Conservation (phyloP, 2,797 vertebrate species). For the Pogoniulus pusillus region DNA sequence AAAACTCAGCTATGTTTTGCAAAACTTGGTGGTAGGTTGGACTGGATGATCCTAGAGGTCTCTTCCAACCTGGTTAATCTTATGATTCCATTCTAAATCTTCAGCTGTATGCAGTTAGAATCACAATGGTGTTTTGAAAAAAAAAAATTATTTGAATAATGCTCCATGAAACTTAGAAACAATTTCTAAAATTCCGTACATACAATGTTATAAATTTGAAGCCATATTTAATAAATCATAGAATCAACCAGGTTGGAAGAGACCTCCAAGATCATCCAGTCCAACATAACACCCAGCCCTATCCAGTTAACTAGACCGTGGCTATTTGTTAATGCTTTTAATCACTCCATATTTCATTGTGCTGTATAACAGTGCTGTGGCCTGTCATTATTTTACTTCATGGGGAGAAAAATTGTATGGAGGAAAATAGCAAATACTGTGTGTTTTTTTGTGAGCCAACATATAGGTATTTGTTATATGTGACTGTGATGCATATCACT, state of each 20-base stretch:
- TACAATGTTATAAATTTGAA: neutral
- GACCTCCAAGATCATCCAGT: too few species aligned
- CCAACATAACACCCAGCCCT: too few species aligned
- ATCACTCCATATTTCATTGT: neutral
- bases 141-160: neutral
- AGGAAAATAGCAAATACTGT: neutral
- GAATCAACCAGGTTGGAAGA: too few species aligned
- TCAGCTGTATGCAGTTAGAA: neutral
- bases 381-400: neutral
- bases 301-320: too few species aligned
- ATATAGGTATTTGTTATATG: neutral
- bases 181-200: neutral
- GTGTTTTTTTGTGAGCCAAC: neutral
- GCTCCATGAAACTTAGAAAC: neutral
- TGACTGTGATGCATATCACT: neutral
- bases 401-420: neutral
- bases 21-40: too few species aligned
- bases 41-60: too few species aligned
- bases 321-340: neutral
- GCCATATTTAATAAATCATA: neutral
- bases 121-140: neutral
- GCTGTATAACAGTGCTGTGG: neutral
- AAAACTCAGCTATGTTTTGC: neutral
- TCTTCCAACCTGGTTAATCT: too few species aligned
- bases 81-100: too few species aligned